These are phyloP conservation scores for Colinus virginianus DNA, from an alignment of 2,113 vertebrate genomes.

Conservation along the genomic window DNA sequence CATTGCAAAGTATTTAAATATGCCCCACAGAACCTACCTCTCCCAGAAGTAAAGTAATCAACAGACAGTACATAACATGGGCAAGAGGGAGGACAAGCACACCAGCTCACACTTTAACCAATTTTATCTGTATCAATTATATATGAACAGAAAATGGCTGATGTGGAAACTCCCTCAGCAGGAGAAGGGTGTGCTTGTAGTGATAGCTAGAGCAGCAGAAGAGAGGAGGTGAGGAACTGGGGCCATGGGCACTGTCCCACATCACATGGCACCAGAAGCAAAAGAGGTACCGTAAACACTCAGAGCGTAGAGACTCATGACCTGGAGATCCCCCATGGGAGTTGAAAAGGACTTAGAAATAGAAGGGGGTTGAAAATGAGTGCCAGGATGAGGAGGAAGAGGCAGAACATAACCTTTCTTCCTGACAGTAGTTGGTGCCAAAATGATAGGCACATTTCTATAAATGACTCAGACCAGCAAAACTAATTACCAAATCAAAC, in stretches of 20 bases:
- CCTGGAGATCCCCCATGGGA: not conserved
- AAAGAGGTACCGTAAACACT: not conserved
- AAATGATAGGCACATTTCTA: fast-evolving
- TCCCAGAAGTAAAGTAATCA: conserved; percentile 19
- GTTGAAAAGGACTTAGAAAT: not conserved
- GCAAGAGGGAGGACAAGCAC: not conserved
- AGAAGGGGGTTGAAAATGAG: not conserved
- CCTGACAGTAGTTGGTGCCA: not conserved
- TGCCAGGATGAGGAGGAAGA: not conserved
- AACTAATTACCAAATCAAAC: not conserved
- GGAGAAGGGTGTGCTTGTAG: not conserved
- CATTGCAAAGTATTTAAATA: not conserved
- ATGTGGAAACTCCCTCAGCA: not conserved
- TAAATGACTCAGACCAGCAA: not conserved
- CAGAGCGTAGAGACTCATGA: fast-evolving
- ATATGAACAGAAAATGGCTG: not conserved
- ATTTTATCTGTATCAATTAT: not conserved
- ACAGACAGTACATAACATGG: not conserved
- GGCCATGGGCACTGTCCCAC: not conserved
- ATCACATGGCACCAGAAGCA: not conserved
- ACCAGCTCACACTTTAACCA: not conserved
- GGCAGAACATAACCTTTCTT: not conserved
- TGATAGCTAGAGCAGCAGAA: not conserved
- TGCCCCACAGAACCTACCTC: not conserved
- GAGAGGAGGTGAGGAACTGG: not conserved